Base-by-base conservation (phyloP, 2,113 vertebrate genomes). In the Myiozetetes cayanensis region DNA sequence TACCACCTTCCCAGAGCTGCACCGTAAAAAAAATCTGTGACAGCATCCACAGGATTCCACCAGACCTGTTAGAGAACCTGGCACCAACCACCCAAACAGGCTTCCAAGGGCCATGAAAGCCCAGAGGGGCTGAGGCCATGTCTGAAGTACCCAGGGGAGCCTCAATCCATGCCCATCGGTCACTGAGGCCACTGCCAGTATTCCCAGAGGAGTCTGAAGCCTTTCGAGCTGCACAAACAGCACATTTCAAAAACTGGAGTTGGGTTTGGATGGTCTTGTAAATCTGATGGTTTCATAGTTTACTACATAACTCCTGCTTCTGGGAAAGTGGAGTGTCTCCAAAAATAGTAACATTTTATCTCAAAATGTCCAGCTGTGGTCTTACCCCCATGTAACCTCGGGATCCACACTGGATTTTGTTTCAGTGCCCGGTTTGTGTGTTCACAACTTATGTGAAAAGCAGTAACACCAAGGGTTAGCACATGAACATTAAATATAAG, bases 281-380 rank as follows among this genome's bases (percentile, higher is more conserved):
- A 70, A 87, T 49, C 72, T 37, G 31, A 71, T 47, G 49, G n/a
- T 9, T 89, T 76, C 65, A 71, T 33, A 62, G 31, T 30, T 91
- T 49, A 68, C 65, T 77, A 76, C 71, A 15, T 62, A 95, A 79
- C 21, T 90, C 49, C 55, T 66, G 78, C 62, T 85, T 70, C 90
- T 85, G 44, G 85, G 71, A 73, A 94, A 89, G 43, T 9, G 4
- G 77, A 87, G 8, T 2, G 12, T 41, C 66, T 76, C 66, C 19
- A 72, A 90, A 85, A 78, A 78, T 72, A 91, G 75, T 5, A 87
- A 41, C 28, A 66, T 74, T 71, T 89, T 81, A 74, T 84, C 75
- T 79, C 66, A 39, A 93, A 90, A 86, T 25, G 27, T 43, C 77
- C 18, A 67, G 4, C 56, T 72, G 47, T 41, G 47, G 21, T 25